These are phyloP conservation scores for Pseudeuparius sepicola DNA, from an alignment of 2,888 invertebrate species.

Conservation along the genomic window DNA sequence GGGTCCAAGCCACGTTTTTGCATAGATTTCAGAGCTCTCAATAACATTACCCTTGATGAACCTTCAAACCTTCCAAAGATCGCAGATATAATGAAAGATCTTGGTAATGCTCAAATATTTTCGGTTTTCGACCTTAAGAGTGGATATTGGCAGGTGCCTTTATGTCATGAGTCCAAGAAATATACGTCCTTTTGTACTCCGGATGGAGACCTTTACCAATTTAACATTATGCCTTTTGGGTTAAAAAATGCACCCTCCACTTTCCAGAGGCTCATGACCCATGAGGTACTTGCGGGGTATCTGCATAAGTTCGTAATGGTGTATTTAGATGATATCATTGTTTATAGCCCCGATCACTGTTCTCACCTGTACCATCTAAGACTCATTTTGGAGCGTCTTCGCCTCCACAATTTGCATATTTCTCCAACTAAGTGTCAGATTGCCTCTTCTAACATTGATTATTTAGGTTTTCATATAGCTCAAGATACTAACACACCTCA, in stretches of 20 bases:
- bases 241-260: conserved; percentile 15
- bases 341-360: conserved; percentile 6
- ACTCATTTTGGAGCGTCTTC: background rate
- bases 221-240: conserved; percentile 16
- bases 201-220: conserved; percentile 13
- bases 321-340: conserved; percentile 29
- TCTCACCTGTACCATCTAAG: background rate
- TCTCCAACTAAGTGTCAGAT: conserved; percentile 8
- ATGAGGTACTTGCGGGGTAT: conserved; percentile 12
- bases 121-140: conserved; percentile 13
- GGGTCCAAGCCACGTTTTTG: conserved; percentile 8
- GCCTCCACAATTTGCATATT: conserved; percentile 3
- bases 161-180: conserved; percentile 7
- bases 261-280: conserved; percentile 15
- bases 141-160: conserved; percentile 19
- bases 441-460: conserved; percentile 1
- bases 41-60: conserved; percentile 10
- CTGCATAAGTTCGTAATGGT: conserved; percentile 19
- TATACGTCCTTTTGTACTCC: conserved; percentile 17
- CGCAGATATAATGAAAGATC: conserved; percentile 13
- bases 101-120: conserved; percentile 13
- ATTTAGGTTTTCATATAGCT: conserved; percentile 10
- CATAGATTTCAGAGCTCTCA: conserved; percentile 12
- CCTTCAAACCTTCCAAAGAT: conserved; percentile 11
- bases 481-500: conserved; percentile 2